Base-by-base conservation (phyloP, 2,888 invertebrate genomes). In the Chorisops tibialis region DNA sequence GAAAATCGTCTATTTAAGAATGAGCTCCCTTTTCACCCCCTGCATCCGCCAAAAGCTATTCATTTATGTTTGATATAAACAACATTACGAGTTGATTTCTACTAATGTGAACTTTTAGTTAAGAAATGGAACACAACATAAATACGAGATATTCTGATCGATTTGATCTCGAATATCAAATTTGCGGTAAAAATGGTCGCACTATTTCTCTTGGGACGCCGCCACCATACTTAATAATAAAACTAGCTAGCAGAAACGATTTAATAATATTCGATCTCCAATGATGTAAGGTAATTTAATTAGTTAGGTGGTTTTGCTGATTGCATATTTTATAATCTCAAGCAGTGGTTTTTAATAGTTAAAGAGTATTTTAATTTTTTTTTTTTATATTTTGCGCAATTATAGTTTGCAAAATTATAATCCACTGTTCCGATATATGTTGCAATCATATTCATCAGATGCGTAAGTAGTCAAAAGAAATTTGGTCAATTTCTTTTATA, bases 1-100 rank as follows among this genome's bases (percentile, higher is more conserved):
- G 59, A 59, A 59, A 48, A 59, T 47, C 59, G 41, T 24, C 58
- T 38, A 59, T 59, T 59, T 59, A 59, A 39, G 48, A 48, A 48
- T 22, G 11, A 30, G 45, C 43, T 45, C 30, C 56, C 38, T 45
- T 11, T 45, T 19, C 6, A 56, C 9, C 30, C 1, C 30, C 30
- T n/a, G n/a, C n/a, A n/a, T n/a, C 30, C 30, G 30, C 30, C 7
- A 30, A 11, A 39, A 16, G n/a, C n/a, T n/a, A n/a, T n/a, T n/a
- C n/a, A n/a, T n/a, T n/a, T n/a, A n/a, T n/a, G n/a, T n/a, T n/a
- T n/a, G n/a, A n/a, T n/a, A n/a, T n/a, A n/a, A n/a, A n/a, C n/a
- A n/a, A n/a, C n/a, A n/a, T n/a, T n/a, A n/a, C n/a, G 19, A 39
- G 41, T 18, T 21, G 54, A 37, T 3, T 14, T 22, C 22, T 54